Base-by-base conservation (phyloP, 2,888 invertebrate genomes). In the Tetropium fuscum region DNA sequence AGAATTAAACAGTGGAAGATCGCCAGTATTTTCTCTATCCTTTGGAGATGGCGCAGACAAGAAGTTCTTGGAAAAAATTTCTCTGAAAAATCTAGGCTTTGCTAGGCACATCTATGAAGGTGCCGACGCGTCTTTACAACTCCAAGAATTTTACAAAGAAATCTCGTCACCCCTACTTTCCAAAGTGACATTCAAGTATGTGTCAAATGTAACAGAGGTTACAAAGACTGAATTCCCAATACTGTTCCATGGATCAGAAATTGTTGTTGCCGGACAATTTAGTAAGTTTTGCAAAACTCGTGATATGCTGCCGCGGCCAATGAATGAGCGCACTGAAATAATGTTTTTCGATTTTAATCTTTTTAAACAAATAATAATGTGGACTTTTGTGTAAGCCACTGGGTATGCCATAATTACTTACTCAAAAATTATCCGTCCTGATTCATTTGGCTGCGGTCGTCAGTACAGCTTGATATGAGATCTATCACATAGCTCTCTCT, bases 71-170 rank as follows among this genome's bases (percentile, higher is more conserved):
- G 86, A 88, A 71, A 87, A 87, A 74, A 74, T 92, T 38, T 87
- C 91, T 0, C 80, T 87, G 11, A 85, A 86, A 59, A 90, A 90
- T 79, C 83, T 83, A 20, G 92, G 90, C 2, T 88, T 90, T 78
- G 86, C 88, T 70, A 82, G 90, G 1, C 87, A 88, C 76, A 90
- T 92, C 66, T 90, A 90, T 80, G 90, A 89, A 76, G 88, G 87
- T n/a, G 84, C 88, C 0, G 90, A 90, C 75, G 88, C 90, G 1
- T 84, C 86, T 61, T 78, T 88, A 34, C 91, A 91, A 77, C 81
- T 92, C 38, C 82, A 85, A 43, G 85, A 87, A 75, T 90, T 89
- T 81, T 90, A 89, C 82, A 83, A 83, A 27, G 87, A 89, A 79
- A 87, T 92, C 54, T 86, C 90, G 0, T 88, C 88, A 3, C 91